These are phyloP conservation scores for Lamellibrachia satsuma DNA, from an alignment of 2,888 invertebrate species.

Conservation along the genomic window DNA sequence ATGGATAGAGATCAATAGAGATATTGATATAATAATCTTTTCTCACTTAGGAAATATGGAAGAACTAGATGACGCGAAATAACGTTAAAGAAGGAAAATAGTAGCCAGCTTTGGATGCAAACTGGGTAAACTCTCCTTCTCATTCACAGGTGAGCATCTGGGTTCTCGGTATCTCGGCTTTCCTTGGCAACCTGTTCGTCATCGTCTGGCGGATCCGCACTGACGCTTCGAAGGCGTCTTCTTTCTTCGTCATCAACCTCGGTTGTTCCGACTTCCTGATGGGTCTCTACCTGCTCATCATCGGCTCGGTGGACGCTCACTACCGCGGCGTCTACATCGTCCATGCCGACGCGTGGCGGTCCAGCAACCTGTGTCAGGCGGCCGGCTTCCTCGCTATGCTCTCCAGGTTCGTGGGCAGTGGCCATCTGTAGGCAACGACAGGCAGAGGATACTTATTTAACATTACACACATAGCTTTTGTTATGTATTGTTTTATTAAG, in stretches of 20 bases:
- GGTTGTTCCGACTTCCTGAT: slow-evolving; percentile 73
- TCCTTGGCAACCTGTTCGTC: slow-evolving; percentile 71
- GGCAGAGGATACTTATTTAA: background rate
- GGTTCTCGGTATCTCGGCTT: slow-evolving; percentile 72
- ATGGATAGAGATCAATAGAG: no score
- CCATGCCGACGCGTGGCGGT: slow-evolving; percentile 57
- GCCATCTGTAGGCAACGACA: background rate
- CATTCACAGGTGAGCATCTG: slow-evolving; percentile 68
- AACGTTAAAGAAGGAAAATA: no score
- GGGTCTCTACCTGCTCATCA: slow-evolving; percentile 73
- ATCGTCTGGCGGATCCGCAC: slow-evolving; percentile 68
- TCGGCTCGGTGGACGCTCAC: slow-evolving; percentile 57
- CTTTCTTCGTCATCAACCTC: slow-evolving; percentile 70
- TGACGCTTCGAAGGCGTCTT: slow-evolving; percentile 35
- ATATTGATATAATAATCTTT: no score
- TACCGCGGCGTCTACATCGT: slow-evolving; percentile 64
- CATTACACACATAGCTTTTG: no score
- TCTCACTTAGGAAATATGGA: no score
- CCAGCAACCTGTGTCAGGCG: slow-evolving; percentile 57
- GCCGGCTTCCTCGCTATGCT: slow-evolving; percentile 61
- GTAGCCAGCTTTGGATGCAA: no score
- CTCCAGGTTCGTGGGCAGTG: slow-evolving; percentile 42
- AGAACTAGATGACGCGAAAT: no score
- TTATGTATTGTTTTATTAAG: no score
- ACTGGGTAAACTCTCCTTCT: no score